Percentiles rank a stretch among this genome's conserved stretches.
phyloP scores from a whole-genome alignment of 2,888 invertebrate species.

The Stenodema calcarata region DNA sequence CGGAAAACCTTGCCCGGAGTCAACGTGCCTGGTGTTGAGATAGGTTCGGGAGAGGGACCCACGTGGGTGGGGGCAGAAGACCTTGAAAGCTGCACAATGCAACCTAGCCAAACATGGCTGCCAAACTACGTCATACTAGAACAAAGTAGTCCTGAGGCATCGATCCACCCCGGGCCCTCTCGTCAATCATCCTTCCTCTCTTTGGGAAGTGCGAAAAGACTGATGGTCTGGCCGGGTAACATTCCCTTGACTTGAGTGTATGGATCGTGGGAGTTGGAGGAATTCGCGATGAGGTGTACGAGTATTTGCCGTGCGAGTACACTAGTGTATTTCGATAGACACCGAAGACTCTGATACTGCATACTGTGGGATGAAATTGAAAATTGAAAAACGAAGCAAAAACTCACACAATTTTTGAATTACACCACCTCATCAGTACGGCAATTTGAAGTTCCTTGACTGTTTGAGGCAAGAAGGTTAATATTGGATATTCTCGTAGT shows the following conservation, averaged over 20 bases:
- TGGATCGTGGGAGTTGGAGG: not conserved
- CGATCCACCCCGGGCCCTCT: not conserved
- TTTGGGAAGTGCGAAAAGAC: slow-evolving; percentile 5
- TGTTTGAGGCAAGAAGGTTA: too few species aligned
- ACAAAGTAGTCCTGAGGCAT: slow-evolving; percentile 41
- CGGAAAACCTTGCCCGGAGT: slow-evolving; percentile 23
- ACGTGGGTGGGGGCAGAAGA: slow-evolving; percentile 34
- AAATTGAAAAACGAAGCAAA: too few species aligned
- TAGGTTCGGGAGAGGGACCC: slow-evolving; percentile 28
- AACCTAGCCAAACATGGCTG: slow-evolving; percentile 45
- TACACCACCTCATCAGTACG: too few species aligned
- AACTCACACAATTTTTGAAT: too few species aligned
- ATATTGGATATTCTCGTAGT: too few species aligned
- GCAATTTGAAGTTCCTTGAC: too few species aligned
- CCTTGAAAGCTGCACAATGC: slow-evolving; percentile 50
- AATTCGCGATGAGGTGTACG: not conserved
- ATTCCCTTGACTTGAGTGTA: not conserved
- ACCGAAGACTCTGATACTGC: too few species aligned
- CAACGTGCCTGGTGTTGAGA: slow-evolving; percentile 25
- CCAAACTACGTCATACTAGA: slow-evolving; percentile 42
- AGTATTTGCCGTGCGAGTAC: not conserved
- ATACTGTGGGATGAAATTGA: too few species aligned
- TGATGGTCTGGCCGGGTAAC: not conserved
- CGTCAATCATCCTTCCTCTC: slow-evolving; percentile 40
- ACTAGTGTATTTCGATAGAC: not conserved